phyloP scores from a whole-genome alignment of 2,797 vertebrate species.

The Menidia menidia region DNA sequence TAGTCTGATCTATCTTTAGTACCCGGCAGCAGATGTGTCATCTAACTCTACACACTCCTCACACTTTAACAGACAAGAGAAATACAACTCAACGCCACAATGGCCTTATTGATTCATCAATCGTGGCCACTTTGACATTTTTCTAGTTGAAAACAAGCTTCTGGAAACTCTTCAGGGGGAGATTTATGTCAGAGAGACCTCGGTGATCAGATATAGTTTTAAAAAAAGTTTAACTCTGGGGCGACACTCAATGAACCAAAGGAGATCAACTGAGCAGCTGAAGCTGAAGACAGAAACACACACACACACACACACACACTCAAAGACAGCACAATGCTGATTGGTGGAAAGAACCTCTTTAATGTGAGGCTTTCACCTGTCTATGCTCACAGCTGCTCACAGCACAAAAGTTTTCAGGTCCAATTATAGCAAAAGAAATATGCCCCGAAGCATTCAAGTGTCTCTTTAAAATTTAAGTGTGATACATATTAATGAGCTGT shows the following conservation, averaged over 20 bases:
- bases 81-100: constrained; percentile 26
- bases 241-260: constrained; percentile 1
- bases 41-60: constrained; percentile 58
- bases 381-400: constrained; percentile 56
- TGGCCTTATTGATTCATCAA: constrained; percentile 28
- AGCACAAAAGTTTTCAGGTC: constrained; percentile 35
- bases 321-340: constrained; percentile 14
- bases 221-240: constrained; percentile 9
- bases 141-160: too few species aligned
- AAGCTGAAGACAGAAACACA: background rate
- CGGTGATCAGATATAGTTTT: background rate
- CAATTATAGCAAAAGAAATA: constrained; percentile 47
- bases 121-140: background rate
- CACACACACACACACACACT: constrained; percentile 4
- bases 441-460: constrained; percentile 10
- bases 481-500: too few species aligned
- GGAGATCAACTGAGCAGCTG: background rate
- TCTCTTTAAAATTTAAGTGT: constrained; percentile 1
- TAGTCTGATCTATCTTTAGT: constrained; percentile 81
- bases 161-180: too few species aligned
- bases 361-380: constrained; percentile 60
- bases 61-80: constrained; percentile 45
- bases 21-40: constrained; percentile 62
- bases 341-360: constrained; percentile 36
- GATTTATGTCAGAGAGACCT: too few species aligned